Base-by-base conservation (phyloP, 2,113 vertebrate genomes). In the Plotosus lineatus region DNA sequence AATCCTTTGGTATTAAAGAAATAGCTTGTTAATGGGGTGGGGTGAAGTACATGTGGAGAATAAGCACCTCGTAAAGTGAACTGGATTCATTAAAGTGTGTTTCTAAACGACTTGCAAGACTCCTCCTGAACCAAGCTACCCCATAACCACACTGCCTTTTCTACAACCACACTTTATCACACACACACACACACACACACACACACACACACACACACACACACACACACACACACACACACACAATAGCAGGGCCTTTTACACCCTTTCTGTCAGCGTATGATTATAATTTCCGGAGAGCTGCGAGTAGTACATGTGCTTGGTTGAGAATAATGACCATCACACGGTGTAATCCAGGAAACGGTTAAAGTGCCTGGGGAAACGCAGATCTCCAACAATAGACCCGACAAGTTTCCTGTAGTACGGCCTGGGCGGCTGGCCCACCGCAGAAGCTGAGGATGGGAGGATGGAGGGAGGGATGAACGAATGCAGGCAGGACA, bases 371-470 rank as follows among this genome's bases (percentile, higher is more conserved):
- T 80, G 84, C 71, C 71, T 56, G 44, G 83, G 88, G 88, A 87
- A 89, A 85, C 40, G 44, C 79, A 51, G 55, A 82, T 63, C 79
- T 77, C 38, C 82, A 66, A 78, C 88, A 88, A 88, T 87, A 83
- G 82, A 53, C 69, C 83, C 82, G 82, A 89, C 84, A 78, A 71
- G 86, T 77, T 89, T 89, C 88, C 88, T 89, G 88, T 86, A 83
- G 83, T 85, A 82, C 28, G 72, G 60, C 23, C 73, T 19, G 61
- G 76, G 73, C 80, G 1, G 53, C 26, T 36, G 15, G 55, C 79
- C 58, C 78, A 75, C 17, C n/a, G 26, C 78, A 71, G 44, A 42
- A 56, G 19, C 6, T 28, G 44, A 3, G 55, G 77, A 44, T 19
- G 15, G 56, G 56, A 55, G 21, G 19, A 1, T 77, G 36, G 55